phyloP scores from a whole-genome alignment of 2,797 vertebrate species.

The Leucoraja ocellata region DNA sequence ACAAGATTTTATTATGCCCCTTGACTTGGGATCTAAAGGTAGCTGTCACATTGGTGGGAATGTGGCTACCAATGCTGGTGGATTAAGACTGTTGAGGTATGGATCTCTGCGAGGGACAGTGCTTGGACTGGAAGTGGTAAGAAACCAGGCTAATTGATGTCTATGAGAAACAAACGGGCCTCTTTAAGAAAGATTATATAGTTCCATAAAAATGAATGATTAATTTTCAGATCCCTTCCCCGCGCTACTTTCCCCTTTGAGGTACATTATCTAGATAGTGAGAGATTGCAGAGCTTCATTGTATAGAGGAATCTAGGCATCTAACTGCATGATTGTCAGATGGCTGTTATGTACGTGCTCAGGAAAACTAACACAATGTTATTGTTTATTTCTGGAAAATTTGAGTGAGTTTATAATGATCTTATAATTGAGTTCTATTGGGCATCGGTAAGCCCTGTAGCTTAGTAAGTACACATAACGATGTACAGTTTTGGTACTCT shows the following conservation, averaged over 20 bases:
- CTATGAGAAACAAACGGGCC: background rate
- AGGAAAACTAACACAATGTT: too few relatives aligned
- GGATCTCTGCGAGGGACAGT: conserved; percentile 83
- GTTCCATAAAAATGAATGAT: background rate
- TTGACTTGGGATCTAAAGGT: conserved; percentile 89
- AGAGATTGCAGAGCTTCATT: too few relatives aligned
- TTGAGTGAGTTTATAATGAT: too few relatives aligned
- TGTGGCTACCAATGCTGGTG: conserved; percentile 87
- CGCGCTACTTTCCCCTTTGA: background rate
- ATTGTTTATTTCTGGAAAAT: too few relatives aligned
- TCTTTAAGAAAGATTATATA: background rate
- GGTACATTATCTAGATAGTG: too few relatives aligned
- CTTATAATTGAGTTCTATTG: too few relatives aligned
- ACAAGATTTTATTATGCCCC: conserved; percentile 75
- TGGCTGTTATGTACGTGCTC: too few relatives aligned
- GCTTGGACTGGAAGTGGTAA: conserved; percentile 87
- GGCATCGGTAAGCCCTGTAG: too few relatives aligned
- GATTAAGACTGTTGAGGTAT: conserved; percentile 79
- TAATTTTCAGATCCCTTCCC: background rate
- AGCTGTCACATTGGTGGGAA: conserved; percentile 95
- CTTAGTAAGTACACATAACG: too few relatives aligned
- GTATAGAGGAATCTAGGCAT: too few relatives aligned
- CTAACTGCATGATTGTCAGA: too few relatives aligned
- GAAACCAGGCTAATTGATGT: conserved; percentile 40
- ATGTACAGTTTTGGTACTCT: too few relatives aligned